phyloP scores from a whole-genome alignment of 2,888 invertebrate genomes.

The Nephrotoma appendiculata region DNA sequence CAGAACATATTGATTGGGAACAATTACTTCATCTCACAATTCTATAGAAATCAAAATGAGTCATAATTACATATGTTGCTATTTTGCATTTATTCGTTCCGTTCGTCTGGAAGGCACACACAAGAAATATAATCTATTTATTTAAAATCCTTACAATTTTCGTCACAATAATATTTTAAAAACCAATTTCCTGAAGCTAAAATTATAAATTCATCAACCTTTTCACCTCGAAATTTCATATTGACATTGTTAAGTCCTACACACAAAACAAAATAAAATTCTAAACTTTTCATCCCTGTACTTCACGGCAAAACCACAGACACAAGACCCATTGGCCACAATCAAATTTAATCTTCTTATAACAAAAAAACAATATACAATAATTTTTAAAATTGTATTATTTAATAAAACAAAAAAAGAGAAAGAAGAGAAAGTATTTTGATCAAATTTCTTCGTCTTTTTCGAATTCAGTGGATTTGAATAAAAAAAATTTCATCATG shows the following conservation, averaged over 20 bases:
- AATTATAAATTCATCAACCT: background rate
- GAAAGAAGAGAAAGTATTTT: conserved; percentile 3
- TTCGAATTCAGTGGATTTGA: background rate
- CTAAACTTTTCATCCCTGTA: background rate
- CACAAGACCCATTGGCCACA: background rate
- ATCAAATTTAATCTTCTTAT: background rate
- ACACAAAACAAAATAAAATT: background rate
- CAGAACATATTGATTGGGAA: background rate
- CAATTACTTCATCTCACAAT: background rate
- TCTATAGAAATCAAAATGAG: background rate
- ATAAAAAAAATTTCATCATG: background rate
- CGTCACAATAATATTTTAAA: background rate
- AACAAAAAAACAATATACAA: background rate
- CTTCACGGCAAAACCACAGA: background rate
- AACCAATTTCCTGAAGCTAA: background rate
- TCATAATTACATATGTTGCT: background rate
- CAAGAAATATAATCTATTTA: background rate
- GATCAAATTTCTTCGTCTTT: background rate
- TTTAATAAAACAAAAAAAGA: background rate
- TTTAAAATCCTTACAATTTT: background rate
- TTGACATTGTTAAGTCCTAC: background rate
- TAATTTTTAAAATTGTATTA: background rate
- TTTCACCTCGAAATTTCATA: background rate
- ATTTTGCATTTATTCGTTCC: background rate
- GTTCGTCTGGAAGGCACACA: background rate